Evolutionary conservation across 2,797 vertebrate species (phyloP).

Genomic region (Carapus acus): DNA sequence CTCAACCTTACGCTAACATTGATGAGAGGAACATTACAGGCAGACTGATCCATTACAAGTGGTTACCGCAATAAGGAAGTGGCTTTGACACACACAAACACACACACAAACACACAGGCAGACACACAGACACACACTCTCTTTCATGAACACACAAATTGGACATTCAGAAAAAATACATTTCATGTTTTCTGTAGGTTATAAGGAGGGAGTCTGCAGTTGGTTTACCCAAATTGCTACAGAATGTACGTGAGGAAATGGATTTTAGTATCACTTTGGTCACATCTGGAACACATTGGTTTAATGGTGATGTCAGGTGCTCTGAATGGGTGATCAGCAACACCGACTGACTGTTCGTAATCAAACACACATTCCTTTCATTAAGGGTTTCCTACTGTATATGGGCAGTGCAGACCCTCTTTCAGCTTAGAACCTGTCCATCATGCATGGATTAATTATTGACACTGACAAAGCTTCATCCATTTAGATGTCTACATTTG

Average conservation of each 20-base stretch:
- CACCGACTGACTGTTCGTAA: conserved; percentile 12
- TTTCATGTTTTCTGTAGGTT: too few relatives aligned
- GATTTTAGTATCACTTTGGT: conserved; percentile 19
- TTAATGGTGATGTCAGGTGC: conserved; percentile 21
- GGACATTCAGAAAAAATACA: too few relatives aligned
- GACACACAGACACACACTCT: too few relatives aligned
- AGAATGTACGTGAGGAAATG: conserved; percentile 31
- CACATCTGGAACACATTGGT: conserved; percentile 41
- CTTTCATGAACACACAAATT: too few relatives aligned
- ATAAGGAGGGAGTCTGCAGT: too few relatives aligned
- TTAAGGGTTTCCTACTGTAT: conserved; percentile 32
- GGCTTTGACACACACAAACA: too few relatives aligned
- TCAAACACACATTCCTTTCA: conserved; percentile 41
- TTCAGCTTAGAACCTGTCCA: conserved; percentile 15
- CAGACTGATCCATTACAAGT: too few relatives aligned
- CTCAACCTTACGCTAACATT: too few relatives aligned
- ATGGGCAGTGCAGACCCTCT: conserved; percentile 15
- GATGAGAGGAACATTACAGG: too few relatives aligned
- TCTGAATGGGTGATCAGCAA: conserved; percentile 1
- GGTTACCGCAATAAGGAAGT: too few relatives aligned
- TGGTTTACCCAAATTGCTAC: neutral
- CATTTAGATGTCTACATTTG: conserved; percentile 5
- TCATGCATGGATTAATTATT: conserved; percentile 31
- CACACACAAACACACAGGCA: too few relatives aligned
- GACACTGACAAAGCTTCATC: conserved; percentile 15